A percentile compares a stretch with the other conserved stretches of the same genome.
phyloP scores from a whole-genome alignment of 2,888 invertebrate genomes.

The Epinotia brunnichana region DNA sequence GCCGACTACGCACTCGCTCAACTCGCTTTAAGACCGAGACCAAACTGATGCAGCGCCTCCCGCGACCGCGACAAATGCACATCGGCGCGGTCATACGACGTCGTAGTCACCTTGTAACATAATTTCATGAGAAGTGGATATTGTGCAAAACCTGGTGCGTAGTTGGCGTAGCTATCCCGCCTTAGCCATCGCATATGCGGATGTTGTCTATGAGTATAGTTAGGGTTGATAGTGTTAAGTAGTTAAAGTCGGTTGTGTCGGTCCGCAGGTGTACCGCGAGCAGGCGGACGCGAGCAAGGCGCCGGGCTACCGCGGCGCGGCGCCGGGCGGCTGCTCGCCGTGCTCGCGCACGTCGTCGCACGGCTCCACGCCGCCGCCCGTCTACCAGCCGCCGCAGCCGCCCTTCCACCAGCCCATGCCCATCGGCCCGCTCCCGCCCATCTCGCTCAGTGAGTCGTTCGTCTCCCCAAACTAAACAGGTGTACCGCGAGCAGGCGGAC shows the following conservation, averaged over 20 bases:
- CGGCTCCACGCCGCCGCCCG: slow-evolving; percentile 78
- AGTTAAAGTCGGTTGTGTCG: too few species aligned
- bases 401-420: slow-evolving; percentile 58
- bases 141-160: background rate
- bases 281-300: slow-evolving; percentile 94
- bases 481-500: slow-evolving; percentile 85
- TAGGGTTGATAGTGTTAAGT: too few species aligned
- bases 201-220: too few species aligned
- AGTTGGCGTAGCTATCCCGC: background rate
- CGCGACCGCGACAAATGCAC: background rate
- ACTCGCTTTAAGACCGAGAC: background rate
- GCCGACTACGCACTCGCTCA: background rate
- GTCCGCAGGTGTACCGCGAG: slow-evolving; percentile 38
- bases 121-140: background rate
- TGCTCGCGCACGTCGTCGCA: slow-evolving; percentile 80
- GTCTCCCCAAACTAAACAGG: too few species aligned
- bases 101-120: background rate
- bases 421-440: slow-evolving; percentile 33
- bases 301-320: slow-evolving; percentile 93
- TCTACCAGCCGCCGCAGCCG: slow-evolving; percentile 53
- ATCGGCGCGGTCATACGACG: background rate
- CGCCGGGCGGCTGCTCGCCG: slow-evolving; percentile 89
- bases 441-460: slow-evolving; percentile 44
- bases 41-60: background rate
- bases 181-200: too few species aligned